phyloP scores from a whole-genome alignment of 2,797 vertebrate genomes.

The Labeo calbasu region DNA sequence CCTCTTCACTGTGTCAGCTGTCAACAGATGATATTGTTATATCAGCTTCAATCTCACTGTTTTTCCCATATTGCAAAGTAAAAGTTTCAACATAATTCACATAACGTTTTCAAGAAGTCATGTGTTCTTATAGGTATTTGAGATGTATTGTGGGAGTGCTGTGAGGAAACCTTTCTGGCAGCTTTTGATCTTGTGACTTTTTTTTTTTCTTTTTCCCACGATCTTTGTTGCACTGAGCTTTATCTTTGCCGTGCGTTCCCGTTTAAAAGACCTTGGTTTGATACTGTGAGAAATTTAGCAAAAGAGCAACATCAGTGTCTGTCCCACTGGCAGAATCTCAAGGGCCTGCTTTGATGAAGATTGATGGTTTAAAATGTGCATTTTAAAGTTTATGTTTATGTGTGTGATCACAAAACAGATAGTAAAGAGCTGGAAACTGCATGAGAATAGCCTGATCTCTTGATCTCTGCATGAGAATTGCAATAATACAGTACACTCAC shows the following conservation, averaged over 20 bases:
- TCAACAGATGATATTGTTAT: neutral
- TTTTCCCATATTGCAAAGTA: neutral
- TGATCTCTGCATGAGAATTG: neutral
- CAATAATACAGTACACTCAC: neutral
- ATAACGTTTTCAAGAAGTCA: neutral
- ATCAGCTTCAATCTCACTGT: neutral
- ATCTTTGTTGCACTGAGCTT: neutral
- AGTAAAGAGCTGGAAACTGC: neutral
- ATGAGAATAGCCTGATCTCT: neutral
- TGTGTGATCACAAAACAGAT: neutral
- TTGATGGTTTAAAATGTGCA: neutral
- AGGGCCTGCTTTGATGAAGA: neutral
- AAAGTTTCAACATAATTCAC: neutral
- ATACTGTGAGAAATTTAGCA: slow-evolving; percentile 5
- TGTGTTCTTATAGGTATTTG: neutral
- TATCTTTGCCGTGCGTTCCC: neutral
- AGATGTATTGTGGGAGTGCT: neutral
- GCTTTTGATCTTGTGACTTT: neutral
- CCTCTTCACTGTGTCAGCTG: neutral
- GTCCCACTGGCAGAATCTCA: neutral
- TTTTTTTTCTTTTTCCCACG: neutral
- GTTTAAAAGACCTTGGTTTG: neutral
- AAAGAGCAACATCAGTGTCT: neutral
- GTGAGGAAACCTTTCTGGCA: neutral
- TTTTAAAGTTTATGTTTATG: neutral